These are phyloP conservation scores for Oligia latruncula DNA, from an alignment of 2,888 invertebrate genomes.

Conservation along the genomic window DNA sequence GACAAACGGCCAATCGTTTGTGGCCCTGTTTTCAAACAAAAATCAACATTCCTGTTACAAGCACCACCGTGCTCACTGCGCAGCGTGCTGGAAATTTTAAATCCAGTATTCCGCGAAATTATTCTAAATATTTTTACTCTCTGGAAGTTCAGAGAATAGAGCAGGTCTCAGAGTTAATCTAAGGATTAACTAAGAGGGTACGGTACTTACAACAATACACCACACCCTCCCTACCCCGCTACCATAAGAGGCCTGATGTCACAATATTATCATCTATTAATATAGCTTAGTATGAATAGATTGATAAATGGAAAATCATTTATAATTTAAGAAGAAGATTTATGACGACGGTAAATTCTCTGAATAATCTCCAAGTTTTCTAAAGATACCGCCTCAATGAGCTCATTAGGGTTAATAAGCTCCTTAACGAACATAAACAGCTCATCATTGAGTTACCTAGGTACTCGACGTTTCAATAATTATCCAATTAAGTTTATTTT, in stretches of 20 bases:
- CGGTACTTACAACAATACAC: neutral
- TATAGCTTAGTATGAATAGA: neutral
- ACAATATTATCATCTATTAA: neutral
- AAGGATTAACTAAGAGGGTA: neutral
- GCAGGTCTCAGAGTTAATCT: neutral
- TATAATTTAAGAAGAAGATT: neutral
- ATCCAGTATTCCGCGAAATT: neutral
- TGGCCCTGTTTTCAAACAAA: too few relatives aligned
- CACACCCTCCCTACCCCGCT: neutral
- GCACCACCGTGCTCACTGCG: too few relatives aligned
- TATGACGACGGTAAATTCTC: neutral
- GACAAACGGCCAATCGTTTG: too few relatives aligned
- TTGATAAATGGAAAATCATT: neutral
- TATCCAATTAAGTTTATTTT: slow-evolving; percentile 17
- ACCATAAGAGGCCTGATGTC: neutral
- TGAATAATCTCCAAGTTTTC: slow-evolving; percentile 1
- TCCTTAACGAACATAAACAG: slow-evolving; percentile 27
- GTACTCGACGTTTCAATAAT: slow-evolving; percentile 26
- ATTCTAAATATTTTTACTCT: neutral
- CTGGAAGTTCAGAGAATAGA: neutral
- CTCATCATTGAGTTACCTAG: slow-evolving; percentile 13
- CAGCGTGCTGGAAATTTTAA: neutral
- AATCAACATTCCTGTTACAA: neutral
- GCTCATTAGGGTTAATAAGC: slow-evolving; percentile 34
- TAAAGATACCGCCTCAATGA: slow-evolving; percentile 23